A percentile compares a stretch with the other conserved stretches of the same genome.
phyloP scores from a whole-genome alignment of 2,888 invertebrate genomes.

The Sclerodermus sp. region DNA sequence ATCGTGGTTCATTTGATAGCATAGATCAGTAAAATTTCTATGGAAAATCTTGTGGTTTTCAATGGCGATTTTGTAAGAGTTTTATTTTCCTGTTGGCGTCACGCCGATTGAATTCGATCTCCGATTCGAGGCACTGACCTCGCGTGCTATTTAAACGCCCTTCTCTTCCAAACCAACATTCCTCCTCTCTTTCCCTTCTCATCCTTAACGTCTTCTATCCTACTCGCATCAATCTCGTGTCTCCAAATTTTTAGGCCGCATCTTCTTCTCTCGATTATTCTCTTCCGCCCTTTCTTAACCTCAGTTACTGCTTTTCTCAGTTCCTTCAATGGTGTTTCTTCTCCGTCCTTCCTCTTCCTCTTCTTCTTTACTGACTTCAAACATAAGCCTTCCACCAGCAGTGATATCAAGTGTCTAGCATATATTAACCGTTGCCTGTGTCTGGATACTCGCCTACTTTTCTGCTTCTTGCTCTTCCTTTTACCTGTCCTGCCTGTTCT shows the following conservation, averaged over 20 bases:
- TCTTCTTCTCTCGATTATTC: slow-evolving; percentile 5
- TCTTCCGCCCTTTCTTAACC: background rate
- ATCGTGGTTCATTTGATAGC: no score
- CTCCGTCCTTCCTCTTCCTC: background rate
- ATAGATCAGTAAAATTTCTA: background rate
- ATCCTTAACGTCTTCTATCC: slow-evolving; percentile 9
- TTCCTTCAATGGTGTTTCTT: background rate
- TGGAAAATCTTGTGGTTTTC: background rate
- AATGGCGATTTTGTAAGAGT: slow-evolving; percentile 22
- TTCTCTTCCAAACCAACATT: slow-evolving; percentile 15
- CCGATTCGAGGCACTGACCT: slow-evolving; percentile 55
- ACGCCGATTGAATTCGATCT: slow-evolving; percentile 45
- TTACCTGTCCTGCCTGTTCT: no score
- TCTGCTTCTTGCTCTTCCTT: no score
- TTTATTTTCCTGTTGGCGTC: slow-evolving; percentile 30
- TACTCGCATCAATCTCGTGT: slow-evolving; percentile 11
- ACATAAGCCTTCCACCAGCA: no score
- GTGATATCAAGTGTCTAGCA: no score
- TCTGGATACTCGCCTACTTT: background rate
- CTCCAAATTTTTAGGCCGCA: slow-evolving; percentile 9
- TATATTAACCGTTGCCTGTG: background rate
- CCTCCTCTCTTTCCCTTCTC: slow-evolving; percentile 4
- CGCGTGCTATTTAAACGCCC: slow-evolving; percentile 53
- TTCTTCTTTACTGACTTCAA: background rate
- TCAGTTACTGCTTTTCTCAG: background rate